These are phyloP conservation scores for Sebastolobus alascanus DNA, from an alignment of 2,797 vertebrate genomes.

Conservation along the genomic window DNA sequence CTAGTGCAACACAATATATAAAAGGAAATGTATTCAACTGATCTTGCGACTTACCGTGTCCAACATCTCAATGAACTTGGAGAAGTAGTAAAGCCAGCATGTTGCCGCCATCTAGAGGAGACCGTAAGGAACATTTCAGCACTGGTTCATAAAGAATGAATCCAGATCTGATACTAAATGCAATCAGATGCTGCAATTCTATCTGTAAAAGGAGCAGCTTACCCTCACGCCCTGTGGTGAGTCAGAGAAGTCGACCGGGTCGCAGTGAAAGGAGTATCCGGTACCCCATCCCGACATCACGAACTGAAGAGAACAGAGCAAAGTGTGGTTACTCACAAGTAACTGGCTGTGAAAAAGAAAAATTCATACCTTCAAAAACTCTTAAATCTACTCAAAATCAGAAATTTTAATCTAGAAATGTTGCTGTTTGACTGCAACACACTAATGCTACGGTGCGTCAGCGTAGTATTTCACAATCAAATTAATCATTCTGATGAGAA, in stretches of 20 bases:
- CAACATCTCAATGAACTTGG: constrained; percentile 97
- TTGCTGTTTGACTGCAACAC: neutral
- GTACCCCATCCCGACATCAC: constrained; percentile 99
- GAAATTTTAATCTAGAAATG: neutral
- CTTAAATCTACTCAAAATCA: neutral
- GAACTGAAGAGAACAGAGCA: constrained; percentile 83
- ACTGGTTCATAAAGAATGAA: neutral
- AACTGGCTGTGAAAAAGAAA: neutral
- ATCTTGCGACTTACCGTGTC: constrained; percentile 91
- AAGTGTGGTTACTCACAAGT: neutral
- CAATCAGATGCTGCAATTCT: too few relatives aligned
- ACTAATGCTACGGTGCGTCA: too few relatives aligned
- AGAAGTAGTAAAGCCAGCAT: constrained; percentile 98
- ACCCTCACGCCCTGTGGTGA: constrained; percentile 93
- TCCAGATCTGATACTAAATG: neutral
- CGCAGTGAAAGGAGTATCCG: constrained; percentile 93
- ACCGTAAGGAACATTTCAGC: constrained; percentile 10
- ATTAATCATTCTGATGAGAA: neutral
- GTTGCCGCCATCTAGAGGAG: constrained; percentile 91
- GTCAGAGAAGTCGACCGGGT: constrained; percentile 92
- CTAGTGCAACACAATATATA: neutral
- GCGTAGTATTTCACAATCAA: neutral
- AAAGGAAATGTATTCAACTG: neutral
- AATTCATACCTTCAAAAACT: neutral
- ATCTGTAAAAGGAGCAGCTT: constrained; percentile 62